phyloP scores from a whole-genome alignment of 2,113 vertebrate species.

The Saccopteryx leptura region DNA sequence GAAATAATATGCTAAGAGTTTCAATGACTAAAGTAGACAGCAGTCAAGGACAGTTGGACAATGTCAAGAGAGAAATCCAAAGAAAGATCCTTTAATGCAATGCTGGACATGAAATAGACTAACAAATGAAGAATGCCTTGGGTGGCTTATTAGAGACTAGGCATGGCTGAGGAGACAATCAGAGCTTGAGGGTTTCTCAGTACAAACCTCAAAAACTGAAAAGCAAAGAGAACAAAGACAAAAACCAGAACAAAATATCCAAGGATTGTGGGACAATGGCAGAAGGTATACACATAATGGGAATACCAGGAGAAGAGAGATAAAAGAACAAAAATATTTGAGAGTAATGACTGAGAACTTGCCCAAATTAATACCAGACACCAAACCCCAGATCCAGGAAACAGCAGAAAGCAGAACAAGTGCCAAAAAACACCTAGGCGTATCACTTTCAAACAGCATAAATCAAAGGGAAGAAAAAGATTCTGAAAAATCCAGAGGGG shows the following conservation, averaged over 20 bases:
- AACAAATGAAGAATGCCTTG: neutral
- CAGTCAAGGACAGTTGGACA: neutral
- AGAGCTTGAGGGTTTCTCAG: neutral
- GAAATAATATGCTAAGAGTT: neutral
- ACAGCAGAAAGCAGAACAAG: neutral
- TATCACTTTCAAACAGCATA: neutral
- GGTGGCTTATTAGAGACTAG: neutral
- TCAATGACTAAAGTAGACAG: neutral
- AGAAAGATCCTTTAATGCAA: neutral
- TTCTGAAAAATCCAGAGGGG: neutral
- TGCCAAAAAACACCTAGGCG: neutral
- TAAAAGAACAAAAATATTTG: neutral
- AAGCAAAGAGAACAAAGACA: neutral
- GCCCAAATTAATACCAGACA: neutral
- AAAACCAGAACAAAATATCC: neutral
- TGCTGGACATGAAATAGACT: neutral
- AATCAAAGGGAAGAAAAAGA: neutral
- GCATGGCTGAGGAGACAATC: neutral
- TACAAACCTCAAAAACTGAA: neutral
- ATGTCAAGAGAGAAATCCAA: neutral
- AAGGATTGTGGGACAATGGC: neutral
- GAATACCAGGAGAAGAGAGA: neutral
- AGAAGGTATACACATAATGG: neutral
- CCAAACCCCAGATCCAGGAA: neutral
- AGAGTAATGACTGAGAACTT: neutral